phyloP scores from a whole-genome alignment of 1,140 invertebrate species.

The Procambarus virginalis region DNA sequence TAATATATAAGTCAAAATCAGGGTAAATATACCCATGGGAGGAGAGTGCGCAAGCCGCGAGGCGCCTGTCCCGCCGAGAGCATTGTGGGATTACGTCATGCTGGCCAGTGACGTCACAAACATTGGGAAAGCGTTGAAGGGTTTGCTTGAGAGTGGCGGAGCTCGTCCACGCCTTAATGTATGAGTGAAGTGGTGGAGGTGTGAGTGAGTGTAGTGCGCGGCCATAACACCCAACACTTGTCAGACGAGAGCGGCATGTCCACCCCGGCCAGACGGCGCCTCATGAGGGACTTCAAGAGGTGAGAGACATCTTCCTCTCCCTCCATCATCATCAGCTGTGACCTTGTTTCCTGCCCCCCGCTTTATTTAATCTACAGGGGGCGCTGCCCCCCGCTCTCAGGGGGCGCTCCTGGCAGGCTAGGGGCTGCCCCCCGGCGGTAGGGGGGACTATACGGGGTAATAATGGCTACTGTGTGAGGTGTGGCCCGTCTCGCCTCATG shows the following conservation, averaged over 20 bases:
- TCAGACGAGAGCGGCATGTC: slow-evolving; percentile 44
- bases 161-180: background rate
- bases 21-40: too few species aligned
- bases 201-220: background rate
- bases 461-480: background rate
- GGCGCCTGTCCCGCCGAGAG: background rate
- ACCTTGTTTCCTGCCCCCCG: slow-evolving; percentile 29
- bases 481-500: background rate
- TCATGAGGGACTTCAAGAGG: slow-evolving; percentile 72
- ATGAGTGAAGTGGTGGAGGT: background rate
- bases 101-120: slow-evolving; percentile 32
- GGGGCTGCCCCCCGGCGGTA: too few species aligned
- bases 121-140: slow-evolving; percentile 33
- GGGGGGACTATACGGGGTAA: too few species aligned
- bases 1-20: too few species aligned
- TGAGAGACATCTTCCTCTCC: slow-evolving; percentile 4
- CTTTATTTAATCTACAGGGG: background rate
- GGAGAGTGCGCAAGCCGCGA: background rate
- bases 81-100: slow-evolving; percentile 25
- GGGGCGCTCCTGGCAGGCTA: too few species aligned
- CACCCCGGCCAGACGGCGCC: slow-evolving; percentile 70
- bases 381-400: too few species aligned
- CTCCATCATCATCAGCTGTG: slow-evolving; percentile 57
- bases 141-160: background rate
- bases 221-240: too few species aligned